A percentile compares a stretch with the other conserved stretches of the same genome.
phyloP scores from a whole-genome alignment of 2,888 invertebrate genomes.

The Crematogaster levior region DNA sequence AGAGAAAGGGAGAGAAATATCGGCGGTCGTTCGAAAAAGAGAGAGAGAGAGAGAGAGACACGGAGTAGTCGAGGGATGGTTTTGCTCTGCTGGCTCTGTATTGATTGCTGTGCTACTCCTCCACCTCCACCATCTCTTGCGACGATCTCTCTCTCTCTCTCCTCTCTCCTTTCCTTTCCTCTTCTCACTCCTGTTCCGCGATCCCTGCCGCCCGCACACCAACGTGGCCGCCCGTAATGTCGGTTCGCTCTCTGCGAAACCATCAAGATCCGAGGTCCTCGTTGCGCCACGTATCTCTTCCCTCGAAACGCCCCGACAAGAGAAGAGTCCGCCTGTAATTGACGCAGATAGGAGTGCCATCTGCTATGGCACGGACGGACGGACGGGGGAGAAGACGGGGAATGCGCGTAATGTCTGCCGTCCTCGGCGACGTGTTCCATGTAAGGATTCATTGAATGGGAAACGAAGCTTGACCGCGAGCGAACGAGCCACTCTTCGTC shows the following conservation, averaged over 20 bases:
- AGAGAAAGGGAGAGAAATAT: slow-evolving; percentile 33
- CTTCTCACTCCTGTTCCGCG: slow-evolving; percentile 50
- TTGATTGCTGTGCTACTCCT: slow-evolving; percentile 83
- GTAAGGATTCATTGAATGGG: slow-evolving; percentile 49
- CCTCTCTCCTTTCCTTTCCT: slow-evolving; percentile 60
- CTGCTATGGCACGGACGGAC: slow-evolving; percentile 12
- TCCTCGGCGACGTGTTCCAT: slow-evolving; percentile 44
- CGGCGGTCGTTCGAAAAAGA: slow-evolving; percentile 53
- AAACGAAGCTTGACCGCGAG: slow-evolving; percentile 41
- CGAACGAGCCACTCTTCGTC: slow-evolving; percentile 28
- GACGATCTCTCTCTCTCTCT: slow-evolving; percentile 70
- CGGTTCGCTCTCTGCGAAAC: slow-evolving; percentile 69
- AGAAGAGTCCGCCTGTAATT: slow-evolving; percentile 66
- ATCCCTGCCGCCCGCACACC: slow-evolving; percentile 56
- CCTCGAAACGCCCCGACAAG: slow-evolving; percentile 56
- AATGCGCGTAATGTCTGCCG: slow-evolving; percentile 47
- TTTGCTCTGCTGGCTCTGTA: slow-evolving; percentile 84
- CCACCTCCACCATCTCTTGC: slow-evolving; percentile 73
- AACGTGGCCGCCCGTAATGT: slow-evolving; percentile 66
- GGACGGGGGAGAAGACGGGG: slow-evolving; percentile 7
- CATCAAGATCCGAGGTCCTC: slow-evolving; percentile 74
- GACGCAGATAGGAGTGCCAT: slow-evolving; percentile 64
- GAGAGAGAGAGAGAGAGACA: slow-evolving; percentile 53
- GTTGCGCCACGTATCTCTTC: slow-evolving; percentile 65
- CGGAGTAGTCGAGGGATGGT: slow-evolving; percentile 79